These are phyloP conservation scores for Drosophila yakuba DNA, from an alignment of 1,140 invertebrate species.

Conservation along the genomic window DNA sequence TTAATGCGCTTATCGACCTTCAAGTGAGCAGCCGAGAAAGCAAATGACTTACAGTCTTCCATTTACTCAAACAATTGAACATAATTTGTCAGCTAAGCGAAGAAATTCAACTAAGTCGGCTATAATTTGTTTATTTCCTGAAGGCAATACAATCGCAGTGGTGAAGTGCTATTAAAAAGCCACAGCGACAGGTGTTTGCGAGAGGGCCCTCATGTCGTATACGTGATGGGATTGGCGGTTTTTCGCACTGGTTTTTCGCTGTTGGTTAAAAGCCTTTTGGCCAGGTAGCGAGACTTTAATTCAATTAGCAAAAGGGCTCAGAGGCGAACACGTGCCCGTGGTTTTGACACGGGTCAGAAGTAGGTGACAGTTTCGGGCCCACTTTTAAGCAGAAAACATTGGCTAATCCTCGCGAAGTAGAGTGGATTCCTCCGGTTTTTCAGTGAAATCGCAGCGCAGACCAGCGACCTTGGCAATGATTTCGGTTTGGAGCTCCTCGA, in stretches of 20 bases:
- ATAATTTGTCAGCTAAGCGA: constrained; percentile 50
- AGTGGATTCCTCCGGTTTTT: constrained; percentile 23
- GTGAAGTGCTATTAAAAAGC: neutral
- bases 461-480: constrained; percentile 57
- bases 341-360: constrained; percentile 51
- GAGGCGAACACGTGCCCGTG: constrained; percentile 42
- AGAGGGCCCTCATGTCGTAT: constrained; percentile 18
- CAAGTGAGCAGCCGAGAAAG: constrained; percentile 3
- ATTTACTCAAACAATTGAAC: constrained; percentile 31
- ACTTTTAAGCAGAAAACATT: neutral
- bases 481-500: constrained; percentile 29
- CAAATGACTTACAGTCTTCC: constrained; percentile 41
- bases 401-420: constrained; percentile 24
- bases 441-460: constrained; percentile 29
- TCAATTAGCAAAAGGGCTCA: constrained; percentile 69
- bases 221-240: constrained; percentile 30
- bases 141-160: constrained; percentile 27
- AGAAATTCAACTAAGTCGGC: constrained; percentile 29
- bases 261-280: constrained; percentile 15
- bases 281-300: constrained; percentile 45
- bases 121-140: constrained; percentile 52
- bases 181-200: constrained; percentile 38
- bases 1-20: constrained; percentile 3
- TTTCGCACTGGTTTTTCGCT: neutral
- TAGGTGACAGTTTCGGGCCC: constrained; percentile 24